Evolutionary conservation across 2,113 vertebrate genomes (phyloP).

Genomic region (Struthio camelus): DNA sequence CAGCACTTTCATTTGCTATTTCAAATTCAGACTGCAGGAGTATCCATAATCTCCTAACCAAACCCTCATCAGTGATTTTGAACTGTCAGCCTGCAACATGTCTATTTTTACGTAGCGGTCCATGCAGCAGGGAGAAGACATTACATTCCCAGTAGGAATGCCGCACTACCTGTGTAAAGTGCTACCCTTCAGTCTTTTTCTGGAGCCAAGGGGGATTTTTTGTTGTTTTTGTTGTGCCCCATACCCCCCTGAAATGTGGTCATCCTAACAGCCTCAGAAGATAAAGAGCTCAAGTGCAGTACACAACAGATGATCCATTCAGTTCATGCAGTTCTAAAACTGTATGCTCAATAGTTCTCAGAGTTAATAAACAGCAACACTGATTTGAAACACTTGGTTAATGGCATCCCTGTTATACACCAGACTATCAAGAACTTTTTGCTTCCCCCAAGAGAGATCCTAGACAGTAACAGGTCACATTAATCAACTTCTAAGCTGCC

Average conservation of each 20-base stretch:
- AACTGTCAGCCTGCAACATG: constrained; percentile 14
- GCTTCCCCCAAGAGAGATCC: background rate
- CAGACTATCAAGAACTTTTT: background rate
- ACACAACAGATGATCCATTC: background rate
- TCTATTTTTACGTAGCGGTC: constrained; percentile 22
- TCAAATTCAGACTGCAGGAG: constrained; percentile 28
- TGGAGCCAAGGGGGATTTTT: background rate
- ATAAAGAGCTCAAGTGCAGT: background rate
- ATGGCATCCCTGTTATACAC: background rate
- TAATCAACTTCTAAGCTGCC: background rate
- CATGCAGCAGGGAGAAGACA: background rate
- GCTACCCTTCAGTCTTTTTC: background rate
- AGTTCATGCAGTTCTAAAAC: background rate
- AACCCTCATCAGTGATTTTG: constrained; percentile 51
- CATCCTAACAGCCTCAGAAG: background rate
- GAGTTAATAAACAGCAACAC: background rate
- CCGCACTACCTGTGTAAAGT: background rate
- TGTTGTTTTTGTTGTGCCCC: background rate
- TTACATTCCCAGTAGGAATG: background rate
- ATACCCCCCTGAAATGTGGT: background rate
- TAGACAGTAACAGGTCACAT: background rate
- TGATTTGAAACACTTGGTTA: background rate
- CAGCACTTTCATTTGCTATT: constrained; percentile 33
- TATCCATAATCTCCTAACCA: constrained; percentile 40
- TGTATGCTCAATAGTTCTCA: background rate